Conservation (phyloP, 2,113 vertebrate species). For the Paradisaea rubra region DNA sequence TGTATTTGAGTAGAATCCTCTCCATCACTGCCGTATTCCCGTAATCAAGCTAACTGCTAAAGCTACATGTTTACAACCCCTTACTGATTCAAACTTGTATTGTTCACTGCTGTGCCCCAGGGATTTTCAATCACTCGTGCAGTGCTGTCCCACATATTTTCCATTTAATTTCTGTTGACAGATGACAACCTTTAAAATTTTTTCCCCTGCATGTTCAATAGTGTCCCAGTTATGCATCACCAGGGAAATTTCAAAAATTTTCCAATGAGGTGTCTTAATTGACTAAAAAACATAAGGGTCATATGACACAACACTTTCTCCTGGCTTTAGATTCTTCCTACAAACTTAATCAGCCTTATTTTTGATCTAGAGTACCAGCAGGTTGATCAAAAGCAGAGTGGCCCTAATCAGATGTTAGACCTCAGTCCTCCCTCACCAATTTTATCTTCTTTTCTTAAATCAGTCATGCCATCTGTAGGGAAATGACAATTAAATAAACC, state of each 20-base stretch:
- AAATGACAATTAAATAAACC: background rate
- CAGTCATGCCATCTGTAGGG: background rate
- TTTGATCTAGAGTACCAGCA: background rate
- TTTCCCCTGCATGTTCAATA: background rate
- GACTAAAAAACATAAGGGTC: background rate
- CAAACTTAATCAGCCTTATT: background rate
- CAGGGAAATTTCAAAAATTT: slow-evolving; percentile 7
- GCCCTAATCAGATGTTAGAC: background rate
- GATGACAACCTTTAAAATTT: background rate
- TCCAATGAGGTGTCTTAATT: background rate
- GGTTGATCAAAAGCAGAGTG: background rate
- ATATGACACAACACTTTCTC: background rate
- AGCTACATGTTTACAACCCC: background rate
- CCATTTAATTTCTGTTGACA: slow-evolving; percentile 4
- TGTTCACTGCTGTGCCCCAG: background rate
- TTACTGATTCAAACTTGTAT: background rate
- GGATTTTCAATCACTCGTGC: background rate
- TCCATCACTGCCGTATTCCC: background rate
- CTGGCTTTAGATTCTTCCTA: background rate
- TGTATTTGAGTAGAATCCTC: background rate
- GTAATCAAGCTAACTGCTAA: background rate
- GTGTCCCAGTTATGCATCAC: background rate
- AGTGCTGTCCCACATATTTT: slow-evolving; percentile 8
- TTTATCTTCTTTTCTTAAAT: background rate
- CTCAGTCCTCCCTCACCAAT: background rate